phyloP scores from a whole-genome alignment of 1,140 invertebrate genomes.

The Bombus waltoni region DNA sequence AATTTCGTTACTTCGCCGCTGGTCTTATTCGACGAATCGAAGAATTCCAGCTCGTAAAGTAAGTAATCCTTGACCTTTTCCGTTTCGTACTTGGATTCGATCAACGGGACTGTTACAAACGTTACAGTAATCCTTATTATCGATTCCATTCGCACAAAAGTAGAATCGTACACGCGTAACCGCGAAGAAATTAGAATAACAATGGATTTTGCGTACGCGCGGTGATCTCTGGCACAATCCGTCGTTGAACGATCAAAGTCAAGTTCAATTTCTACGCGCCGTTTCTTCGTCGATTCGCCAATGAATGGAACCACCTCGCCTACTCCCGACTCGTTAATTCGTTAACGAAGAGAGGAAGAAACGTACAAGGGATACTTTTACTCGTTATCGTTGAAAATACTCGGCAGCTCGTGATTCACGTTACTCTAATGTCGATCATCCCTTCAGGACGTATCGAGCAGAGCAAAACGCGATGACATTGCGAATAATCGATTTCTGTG shows the following conservation, averaged over 20 bases:
- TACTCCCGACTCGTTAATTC: background rate
- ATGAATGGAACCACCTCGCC: background rate
- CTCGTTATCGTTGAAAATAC: background rate
- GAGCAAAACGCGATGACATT: background rate
- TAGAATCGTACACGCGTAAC: background rate
- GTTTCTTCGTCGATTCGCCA: background rate
- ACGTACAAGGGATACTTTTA: background rate
- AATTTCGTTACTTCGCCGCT: too few relatives aligned
- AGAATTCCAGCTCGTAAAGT: background rate
- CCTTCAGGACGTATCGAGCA: background rate
- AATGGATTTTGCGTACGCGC: conserved; percentile 30
- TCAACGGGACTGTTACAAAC: background rate
- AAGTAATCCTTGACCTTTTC: background rate
- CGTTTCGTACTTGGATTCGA: too few relatives aligned
- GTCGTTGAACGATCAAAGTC: conserved; percentile 38
- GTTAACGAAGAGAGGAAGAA: background rate
- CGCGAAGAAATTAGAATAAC: conserved; percentile 40
- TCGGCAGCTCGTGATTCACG: background rate
- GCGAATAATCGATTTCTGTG: background rate
- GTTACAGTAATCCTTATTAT: conserved; percentile 7
- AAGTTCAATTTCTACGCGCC: conserved; percentile 51
- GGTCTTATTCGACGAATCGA: background rate
- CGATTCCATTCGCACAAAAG: conserved; percentile 26
- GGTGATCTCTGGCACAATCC: conserved; percentile 1
- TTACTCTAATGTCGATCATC: background rate